A percentile compares a stretch with the other conserved stretches of the same genome.
phyloP scores from a whole-genome alignment of 2,888 invertebrate species.

The Gymnocheta viridis region DNA sequence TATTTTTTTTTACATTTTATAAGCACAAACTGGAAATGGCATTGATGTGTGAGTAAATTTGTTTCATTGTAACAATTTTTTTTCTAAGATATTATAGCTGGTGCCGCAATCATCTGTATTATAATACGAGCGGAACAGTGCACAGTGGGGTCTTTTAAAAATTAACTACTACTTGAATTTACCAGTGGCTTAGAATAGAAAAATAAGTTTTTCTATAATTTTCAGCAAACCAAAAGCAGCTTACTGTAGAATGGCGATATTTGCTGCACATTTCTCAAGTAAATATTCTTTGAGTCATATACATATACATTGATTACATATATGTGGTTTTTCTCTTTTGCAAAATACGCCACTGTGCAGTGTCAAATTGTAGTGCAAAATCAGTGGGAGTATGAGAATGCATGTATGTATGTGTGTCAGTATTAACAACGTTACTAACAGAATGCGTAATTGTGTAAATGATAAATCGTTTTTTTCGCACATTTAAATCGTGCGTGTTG shows the following conservation, averaged over 20 bases:
- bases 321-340: too few relatives aligned
- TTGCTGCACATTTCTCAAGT: too few relatives aligned
- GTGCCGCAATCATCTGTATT: not conserved
- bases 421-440: conserved; percentile 64
- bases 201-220: too few relatives aligned
- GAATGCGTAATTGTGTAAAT: conserved; percentile 72
- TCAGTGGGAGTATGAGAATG: not conserved
- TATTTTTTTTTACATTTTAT: conserved; percentile 34
- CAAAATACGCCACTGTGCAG: not conserved
- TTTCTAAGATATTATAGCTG: not conserved
- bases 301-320: too few relatives aligned
- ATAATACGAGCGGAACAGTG: not conserved
- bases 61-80: conserved; percentile 5
- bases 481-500: conserved; percentile 69
- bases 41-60: conserved; percentile 2
- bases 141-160: not conserved
- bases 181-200: too few relatives aligned
- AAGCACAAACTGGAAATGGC: not conserved
- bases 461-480: conserved; percentile 72
- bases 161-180: too few relatives aligned
- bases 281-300: too few relatives aligned
- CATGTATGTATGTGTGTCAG: not conserved
- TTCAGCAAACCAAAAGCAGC: too few relatives aligned
- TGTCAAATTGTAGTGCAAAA: not conserved
- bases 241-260: too few relatives aligned